Evolutionary conservation across 1,140 invertebrate genomes (phyloP).

Genomic region (Temnothorax nylanderi): DNA sequence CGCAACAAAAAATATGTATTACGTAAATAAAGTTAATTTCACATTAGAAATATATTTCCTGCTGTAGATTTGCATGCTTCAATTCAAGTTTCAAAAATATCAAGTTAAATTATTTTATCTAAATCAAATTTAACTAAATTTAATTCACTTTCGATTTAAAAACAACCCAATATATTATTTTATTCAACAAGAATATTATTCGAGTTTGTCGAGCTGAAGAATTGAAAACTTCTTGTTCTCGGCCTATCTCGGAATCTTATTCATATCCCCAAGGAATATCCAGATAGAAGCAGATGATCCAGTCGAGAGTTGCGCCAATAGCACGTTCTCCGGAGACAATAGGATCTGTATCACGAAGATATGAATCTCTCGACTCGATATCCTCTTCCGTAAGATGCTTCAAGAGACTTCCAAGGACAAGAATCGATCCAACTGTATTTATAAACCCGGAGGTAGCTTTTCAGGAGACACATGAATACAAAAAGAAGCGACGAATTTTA

Average conservation of each 20-base stretch:
- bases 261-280: constrained; percentile 17
- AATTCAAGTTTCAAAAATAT: not conserved
- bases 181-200: not conserved
- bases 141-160: not conserved
- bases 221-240: not conserved
- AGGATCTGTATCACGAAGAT: constrained; percentile 26
- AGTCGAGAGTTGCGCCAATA: not conserved
- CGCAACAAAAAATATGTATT: not conserved
- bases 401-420: constrained; percentile 17
- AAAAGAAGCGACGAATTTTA: not conserved
- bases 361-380: constrained; percentile 31
- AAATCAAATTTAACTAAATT: not conserved
- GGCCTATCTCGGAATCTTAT: not conserved
- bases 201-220: not conserved
- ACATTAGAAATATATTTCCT: not conserved
- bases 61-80: not conserved
- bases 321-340: constrained; percentile 21
- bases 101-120: not conserved
- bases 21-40: not conserved
- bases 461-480: not conserved
- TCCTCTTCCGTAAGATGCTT: constrained; percentile 26
- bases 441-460: constrained; percentile 1
- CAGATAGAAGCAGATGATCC: constrained; percentile 25
- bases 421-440: constrained; percentile 19
- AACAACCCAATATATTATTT: not conserved